Percentiles rank a stretch among this genome's conserved stretches.
phyloP scores from a whole-genome alignment of 2,797 vertebrate genomes.

The Poecilia wingei region DNA sequence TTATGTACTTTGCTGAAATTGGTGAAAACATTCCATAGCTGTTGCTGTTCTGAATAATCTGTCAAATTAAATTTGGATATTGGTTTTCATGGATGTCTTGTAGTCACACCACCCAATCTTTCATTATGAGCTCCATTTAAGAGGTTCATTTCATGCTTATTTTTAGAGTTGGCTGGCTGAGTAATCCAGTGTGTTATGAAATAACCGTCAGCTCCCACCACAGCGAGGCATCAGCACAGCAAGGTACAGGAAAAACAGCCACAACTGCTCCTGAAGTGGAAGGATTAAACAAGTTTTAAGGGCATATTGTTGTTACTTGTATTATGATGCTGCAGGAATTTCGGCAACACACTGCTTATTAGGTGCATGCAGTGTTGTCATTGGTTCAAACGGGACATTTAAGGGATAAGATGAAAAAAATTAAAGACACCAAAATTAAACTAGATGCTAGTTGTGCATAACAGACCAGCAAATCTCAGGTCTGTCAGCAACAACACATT shows the following conservation, averaged over 20 bases:
- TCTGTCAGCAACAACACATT: slow-evolving; percentile 42
- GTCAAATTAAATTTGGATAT: slow-evolving; percentile 71
- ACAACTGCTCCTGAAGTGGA: slow-evolving; percentile 45
- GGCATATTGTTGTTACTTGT: slow-evolving; percentile 12
- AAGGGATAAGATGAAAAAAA: neutral
- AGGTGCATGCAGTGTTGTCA: neutral
- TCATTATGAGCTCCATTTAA: slow-evolving; percentile 71
- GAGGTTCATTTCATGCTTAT: slow-evolving; percentile 77
- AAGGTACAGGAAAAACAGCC: slow-evolving; percentile 59
- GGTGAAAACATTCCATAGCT: slow-evolving; percentile 44
- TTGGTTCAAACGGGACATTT: neutral
- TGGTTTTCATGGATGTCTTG: slow-evolving; percentile 67
- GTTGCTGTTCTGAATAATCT: slow-evolving; percentile 62
- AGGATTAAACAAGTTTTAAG: slow-evolving; percentile 30
- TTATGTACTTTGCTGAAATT: slow-evolving; percentile 39
- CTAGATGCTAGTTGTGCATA: slow-evolving; percentile 1
- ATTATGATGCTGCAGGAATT: slow-evolving; percentile 7
- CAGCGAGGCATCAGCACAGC: slow-evolving; percentile 64
- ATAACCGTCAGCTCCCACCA: slow-evolving; percentile 70
- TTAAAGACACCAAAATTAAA: slow-evolving; percentile 31
- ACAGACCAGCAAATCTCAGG: slow-evolving; percentile 37
- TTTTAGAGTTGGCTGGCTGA: slow-evolving; percentile 71
- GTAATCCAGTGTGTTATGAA: slow-evolving; percentile 73
- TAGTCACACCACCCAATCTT: slow-evolving; percentile 63
- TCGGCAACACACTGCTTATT: slow-evolving; percentile 12